Evolutionary conservation across 2,797 vertebrate species (phyloP).

Genomic region (Mustela erminea): DNA sequence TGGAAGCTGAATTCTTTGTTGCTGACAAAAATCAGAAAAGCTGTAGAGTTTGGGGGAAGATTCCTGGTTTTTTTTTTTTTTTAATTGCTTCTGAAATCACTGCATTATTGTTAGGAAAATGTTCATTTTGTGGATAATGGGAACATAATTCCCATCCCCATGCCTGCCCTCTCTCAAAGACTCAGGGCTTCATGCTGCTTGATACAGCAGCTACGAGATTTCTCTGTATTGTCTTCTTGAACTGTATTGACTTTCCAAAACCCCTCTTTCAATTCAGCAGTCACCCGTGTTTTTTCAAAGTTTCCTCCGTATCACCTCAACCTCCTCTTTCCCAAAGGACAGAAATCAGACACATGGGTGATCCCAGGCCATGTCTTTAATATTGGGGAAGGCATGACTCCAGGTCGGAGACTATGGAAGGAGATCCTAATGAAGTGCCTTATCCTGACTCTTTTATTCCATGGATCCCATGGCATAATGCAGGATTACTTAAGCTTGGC

Average conservation of each 20-base stretch:
- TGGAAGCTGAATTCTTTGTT: constrained; percentile 71
- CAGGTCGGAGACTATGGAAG: not conserved
- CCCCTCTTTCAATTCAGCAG: constrained; percentile 20
- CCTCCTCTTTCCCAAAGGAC: not conserved
- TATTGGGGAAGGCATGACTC: not conserved
- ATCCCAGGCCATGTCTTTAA: not conserved
- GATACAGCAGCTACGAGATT: not conserved
- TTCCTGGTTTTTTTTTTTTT: constrained; percentile 66
- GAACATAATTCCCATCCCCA: not conserved
- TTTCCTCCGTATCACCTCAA: not conserved
- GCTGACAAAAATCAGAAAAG: constrained; percentile 79
- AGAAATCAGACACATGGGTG: not conserved
- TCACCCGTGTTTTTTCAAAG: constrained; percentile 25
- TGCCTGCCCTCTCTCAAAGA: not conserved
- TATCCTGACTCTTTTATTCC: not conserved
- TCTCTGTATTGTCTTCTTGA: not conserved
- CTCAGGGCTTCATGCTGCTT: not conserved
- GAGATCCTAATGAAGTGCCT: not conserved
- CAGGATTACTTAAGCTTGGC: not conserved
- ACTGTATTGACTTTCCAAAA: not conserved
- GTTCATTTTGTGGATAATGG: constrained; percentile 62
- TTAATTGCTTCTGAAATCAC: constrained; percentile 74
- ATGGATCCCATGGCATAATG: not conserved
- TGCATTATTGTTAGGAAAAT: constrained; percentile 64
- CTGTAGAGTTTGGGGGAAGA: constrained; percentile 71